Evolutionary conservation across 2,888 invertebrate species (phyloP).

Genomic region (Pyrochroa serraticornis): DNA sequence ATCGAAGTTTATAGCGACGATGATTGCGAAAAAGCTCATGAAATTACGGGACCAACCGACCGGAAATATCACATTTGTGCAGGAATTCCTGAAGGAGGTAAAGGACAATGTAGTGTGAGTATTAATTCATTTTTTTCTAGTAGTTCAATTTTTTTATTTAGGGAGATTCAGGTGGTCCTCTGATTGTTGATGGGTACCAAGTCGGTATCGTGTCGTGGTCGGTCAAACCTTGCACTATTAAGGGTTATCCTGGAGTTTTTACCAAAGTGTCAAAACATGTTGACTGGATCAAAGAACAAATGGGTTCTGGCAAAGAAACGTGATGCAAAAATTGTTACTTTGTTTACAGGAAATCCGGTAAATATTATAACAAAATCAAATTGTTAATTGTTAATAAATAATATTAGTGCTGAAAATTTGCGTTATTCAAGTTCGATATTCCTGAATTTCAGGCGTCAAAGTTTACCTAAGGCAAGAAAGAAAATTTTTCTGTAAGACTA

Average conservation of each 20-base stretch:
- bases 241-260: slow-evolving; percentile 57
- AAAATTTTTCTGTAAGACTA: no score
- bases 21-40: slow-evolving; percentile 51
- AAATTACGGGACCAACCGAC: slow-evolving; percentile 32
- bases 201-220: slow-evolving; percentile 38
- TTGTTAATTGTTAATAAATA: no score
- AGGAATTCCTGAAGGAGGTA: slow-evolving; percentile 57
- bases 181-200: slow-evolving; percentile 28
- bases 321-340: no score
- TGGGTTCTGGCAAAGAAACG: background rate
- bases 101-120: slow-evolving; percentile 57
- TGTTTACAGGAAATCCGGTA: no score
- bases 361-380: no score
- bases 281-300: slow-evolving; percentile 37
- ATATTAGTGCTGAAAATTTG: no score
- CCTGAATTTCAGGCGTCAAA: no score
- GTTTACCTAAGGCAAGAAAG: no score
- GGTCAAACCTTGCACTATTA: slow-evolving; percentile 55
- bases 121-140: background rate
- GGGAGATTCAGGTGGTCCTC: slow-evolving; percentile 32
- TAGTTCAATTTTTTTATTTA: background rate
- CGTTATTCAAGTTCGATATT: no score
- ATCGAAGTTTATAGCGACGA: slow-evolving; percentile 52
- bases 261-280: slow-evolving; percentile 51
- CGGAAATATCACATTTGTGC: slow-evolving; percentile 56